These are phyloP conservation scores for Characodon lateralis DNA, from an alignment of 2,797 vertebrate species.

Conservation along the genomic window DNA sequence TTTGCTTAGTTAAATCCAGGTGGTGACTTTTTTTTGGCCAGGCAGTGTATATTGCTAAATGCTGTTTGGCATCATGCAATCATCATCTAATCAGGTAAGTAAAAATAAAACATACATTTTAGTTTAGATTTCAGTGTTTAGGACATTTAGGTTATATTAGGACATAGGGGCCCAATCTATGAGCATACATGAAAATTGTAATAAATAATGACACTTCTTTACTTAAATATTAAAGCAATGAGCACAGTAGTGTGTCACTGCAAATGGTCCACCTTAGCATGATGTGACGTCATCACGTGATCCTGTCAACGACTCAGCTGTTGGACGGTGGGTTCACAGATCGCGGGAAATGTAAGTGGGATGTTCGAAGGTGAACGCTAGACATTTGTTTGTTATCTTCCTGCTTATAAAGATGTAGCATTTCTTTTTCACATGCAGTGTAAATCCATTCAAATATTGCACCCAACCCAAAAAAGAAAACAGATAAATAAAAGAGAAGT, in stretches of 20 bases:
- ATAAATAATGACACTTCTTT: background rate
- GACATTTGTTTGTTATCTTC: background rate
- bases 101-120: background rate
- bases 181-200: too few species aligned
- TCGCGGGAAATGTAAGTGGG: constrained; percentile 1
- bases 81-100: background rate
- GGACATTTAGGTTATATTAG: background rate
- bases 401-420: background rate
- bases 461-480: background rate
- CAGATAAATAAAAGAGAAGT: background rate
- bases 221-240: background rate
- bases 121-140: background rate
- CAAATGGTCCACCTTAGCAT: constrained; percentile 16
- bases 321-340: constrained; percentile 45
- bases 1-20: too few species aligned
- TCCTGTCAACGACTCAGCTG: constrained; percentile 69
- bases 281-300: constrained; percentile 64
- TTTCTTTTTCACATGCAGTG: background rate
- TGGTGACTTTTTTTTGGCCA: too few species aligned
- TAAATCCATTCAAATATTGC: background rate
- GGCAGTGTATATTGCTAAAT: background rate
- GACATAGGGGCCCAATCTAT: background rate
- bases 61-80: background rate
- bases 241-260: constrained; percentile 1
- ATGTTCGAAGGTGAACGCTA: too few species aligned